phyloP scores from a whole-genome alignment of 2,888 invertebrate species.

The Psylliodes chrysocephalus region DNA sequence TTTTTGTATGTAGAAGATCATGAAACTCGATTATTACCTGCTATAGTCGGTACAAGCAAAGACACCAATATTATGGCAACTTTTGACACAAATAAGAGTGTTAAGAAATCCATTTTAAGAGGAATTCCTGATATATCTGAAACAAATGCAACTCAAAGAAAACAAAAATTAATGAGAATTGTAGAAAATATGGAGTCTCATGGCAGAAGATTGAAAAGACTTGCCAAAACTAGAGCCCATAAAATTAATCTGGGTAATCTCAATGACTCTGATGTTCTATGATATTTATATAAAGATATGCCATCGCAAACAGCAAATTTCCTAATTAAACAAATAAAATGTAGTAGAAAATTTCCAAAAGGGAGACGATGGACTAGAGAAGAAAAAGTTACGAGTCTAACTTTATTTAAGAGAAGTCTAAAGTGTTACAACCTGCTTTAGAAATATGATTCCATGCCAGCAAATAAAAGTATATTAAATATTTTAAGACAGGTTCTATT shows the following conservation, averaged over 20 bases:
- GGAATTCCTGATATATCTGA: conserved; percentile 8
- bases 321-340: conserved; percentile 8
- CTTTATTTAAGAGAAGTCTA: no score
- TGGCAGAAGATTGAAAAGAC: conserved; percentile 8
- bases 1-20: no score
- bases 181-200: conserved; percentile 17
- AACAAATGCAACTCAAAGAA: not conserved
- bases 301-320: no score
- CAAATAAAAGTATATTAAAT: conserved; percentile 11
- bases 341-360: conserved; percentile 12
- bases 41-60: no score
- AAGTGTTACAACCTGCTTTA: no score
- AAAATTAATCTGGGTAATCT: not conserved
- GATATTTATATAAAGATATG: not conserved
- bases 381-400: conserved; percentile 30
- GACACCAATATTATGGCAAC: no score
- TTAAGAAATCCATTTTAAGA: not conserved
- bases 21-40: no score
- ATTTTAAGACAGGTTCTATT: conserved; percentile 12
- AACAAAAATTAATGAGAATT: conserved; percentile 2
- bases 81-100: no score
- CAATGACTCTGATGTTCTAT: not conserved
- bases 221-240: conserved; percentile 11
- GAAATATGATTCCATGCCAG: conserved; percentile 13
- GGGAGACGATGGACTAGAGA: conserved; percentile 37